A percentile compares a stretch with the other conserved stretches of the same genome.
Evolutionary conservation across 1,140 invertebrate species (phyloP).

Genomic region (Olivierus martensii): DNA sequence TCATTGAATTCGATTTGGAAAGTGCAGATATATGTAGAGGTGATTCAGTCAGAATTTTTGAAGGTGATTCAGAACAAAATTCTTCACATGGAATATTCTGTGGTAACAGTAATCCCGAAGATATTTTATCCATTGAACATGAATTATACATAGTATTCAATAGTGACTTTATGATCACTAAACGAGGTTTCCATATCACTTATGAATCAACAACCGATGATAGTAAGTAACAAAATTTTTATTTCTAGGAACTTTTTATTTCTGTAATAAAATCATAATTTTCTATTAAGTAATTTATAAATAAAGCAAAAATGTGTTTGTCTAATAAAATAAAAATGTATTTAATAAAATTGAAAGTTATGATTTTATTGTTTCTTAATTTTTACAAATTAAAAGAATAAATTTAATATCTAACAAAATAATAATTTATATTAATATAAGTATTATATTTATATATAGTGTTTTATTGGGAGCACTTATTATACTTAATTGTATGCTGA

Average conservation of each 20-base stretch:
- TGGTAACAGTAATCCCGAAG: neutral
- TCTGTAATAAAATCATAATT: no score
- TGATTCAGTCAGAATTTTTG: neutral
- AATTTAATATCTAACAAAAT: neutral
- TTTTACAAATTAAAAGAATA: neutral
- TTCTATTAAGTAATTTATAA: neutral
- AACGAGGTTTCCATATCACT: slow-evolving; percentile 3
- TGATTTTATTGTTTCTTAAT: neutral
- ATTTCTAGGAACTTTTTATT: no score
- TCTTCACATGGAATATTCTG: slow-evolving; percentile 1
- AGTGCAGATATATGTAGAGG: neutral
- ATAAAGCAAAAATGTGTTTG: neutral
- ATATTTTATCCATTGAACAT: neutral
- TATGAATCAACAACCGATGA: neutral
- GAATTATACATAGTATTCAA: neutral
- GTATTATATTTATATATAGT: no score
- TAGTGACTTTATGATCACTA: slow-evolving; percentile 1
- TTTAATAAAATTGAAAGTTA: no score
- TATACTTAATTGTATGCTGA: no score
- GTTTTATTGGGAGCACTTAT: no score
- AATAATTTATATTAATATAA: neutral
- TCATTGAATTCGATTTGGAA: slow-evolving; percentile 4
- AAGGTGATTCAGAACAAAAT: neutral
- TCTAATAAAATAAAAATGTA: no score
- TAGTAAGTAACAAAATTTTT: slow-evolving; percentile 3